Percentiles rank a stretch among this genome's conserved stretches.
Evolutionary conservation across 2,113 vertebrate genomes (phyloP).

Genomic region (Plecturocebus donacophilus): DNA sequence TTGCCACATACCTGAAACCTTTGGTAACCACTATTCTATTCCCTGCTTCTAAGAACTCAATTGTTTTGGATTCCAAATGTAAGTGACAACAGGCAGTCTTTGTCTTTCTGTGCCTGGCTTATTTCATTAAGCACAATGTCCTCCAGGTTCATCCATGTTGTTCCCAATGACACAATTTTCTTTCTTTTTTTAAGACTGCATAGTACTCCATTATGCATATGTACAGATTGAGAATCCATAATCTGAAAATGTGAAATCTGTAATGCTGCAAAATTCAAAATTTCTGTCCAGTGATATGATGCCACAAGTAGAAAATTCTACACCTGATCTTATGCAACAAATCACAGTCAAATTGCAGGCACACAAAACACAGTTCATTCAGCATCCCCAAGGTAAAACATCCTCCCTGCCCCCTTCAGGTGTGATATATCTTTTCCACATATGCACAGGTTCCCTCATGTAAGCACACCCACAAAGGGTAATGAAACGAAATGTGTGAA

Average conservation of each 20-base stretch:
- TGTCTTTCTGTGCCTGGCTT: background rate
- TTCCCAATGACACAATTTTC: background rate
- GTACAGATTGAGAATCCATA: background rate
- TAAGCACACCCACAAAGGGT: background rate
- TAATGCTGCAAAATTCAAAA: background rate
- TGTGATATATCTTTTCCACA: background rate
- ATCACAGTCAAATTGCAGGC: background rate
- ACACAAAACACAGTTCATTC: background rate
- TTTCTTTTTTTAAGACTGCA: background rate
- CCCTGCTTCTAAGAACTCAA: background rate
- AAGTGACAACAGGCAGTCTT: background rate
- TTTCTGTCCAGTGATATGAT: background rate
- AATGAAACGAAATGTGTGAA: background rate
- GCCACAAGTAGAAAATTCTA: background rate
- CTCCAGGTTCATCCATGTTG: background rate
- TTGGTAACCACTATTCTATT: background rate
- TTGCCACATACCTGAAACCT: fast-evolving
- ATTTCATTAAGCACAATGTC: background rate
- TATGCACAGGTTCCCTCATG: background rate
- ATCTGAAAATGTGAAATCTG: background rate
- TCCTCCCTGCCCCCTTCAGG: background rate
- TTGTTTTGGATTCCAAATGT: background rate
- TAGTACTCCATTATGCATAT: background rate
- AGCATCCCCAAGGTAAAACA: background rate
- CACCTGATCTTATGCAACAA: background rate